Percentiles rank a stretch among this genome's conserved stretches.
phyloP scores from a whole-genome alignment of 2,888 invertebrate genomes.

The Allacma fusca region DNA sequence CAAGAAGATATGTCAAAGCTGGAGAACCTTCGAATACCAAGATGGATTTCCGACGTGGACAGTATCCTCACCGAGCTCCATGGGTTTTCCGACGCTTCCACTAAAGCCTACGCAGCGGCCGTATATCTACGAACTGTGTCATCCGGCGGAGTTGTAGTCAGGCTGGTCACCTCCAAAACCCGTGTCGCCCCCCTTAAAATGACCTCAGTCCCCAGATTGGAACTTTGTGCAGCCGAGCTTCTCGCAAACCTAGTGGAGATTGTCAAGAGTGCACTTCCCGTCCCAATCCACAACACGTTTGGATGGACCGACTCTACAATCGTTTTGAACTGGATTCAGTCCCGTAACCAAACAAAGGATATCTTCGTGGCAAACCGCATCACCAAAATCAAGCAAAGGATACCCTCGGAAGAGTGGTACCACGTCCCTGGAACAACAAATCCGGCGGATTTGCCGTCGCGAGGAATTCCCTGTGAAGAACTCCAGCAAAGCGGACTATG shows the following conservation, averaged over 20 bases:
- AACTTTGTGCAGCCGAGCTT: slow-evolving; percentile 24
- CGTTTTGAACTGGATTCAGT: not conserved
- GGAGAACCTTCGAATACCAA: too few relatives aligned
- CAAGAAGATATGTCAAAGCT: too few relatives aligned
- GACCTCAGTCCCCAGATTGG: not conserved
- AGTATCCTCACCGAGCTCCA: slow-evolving; percentile 52
- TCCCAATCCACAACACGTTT: not conserved
- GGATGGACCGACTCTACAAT: not conserved
- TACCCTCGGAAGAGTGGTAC: slow-evolving; percentile 29
- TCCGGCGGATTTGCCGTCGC: slow-evolving; percentile 35
- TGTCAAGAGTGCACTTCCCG: not conserved
- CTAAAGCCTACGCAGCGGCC: slow-evolving; percentile 56
- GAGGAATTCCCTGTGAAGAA: slow-evolving; percentile 19
- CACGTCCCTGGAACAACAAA: slow-evolving; percentile 34
- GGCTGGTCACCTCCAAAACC: slow-evolving; percentile 18
- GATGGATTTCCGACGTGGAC: not conserved
- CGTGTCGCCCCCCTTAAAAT: not conserved
- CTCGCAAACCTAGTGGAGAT: not conserved
- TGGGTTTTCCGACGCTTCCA: slow-evolving; percentile 60
- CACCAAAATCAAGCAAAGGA: slow-evolving; percentile 45
- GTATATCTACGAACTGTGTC: slow-evolving; percentile 51
- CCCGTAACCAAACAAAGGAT: not conserved
- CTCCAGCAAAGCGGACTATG: not conserved
- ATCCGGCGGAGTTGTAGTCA: not conserved
- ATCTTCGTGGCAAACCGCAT: slow-evolving; percentile 56